Evolutionary conservation across 1,140 invertebrate genomes (phyloP).

Genomic region (Orius insidiosus): DNA sequence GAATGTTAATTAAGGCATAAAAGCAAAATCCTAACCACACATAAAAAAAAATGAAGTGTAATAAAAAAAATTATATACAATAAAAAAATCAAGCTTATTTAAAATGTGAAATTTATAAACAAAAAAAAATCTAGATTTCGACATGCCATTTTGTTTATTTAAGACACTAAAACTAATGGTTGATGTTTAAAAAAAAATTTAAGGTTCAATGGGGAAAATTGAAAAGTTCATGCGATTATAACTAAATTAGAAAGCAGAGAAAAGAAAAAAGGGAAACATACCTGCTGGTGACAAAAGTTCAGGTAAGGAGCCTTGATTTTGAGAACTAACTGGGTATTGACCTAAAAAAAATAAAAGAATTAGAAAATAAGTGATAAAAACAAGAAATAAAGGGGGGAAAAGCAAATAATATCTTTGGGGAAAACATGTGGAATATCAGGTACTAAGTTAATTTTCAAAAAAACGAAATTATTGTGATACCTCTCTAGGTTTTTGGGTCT

Average conservation of each 20-base stretch:
- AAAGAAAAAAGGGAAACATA: constrained; percentile 8
- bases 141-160: neutral
- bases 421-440: no score
- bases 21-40: neutral
- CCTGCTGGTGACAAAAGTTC: constrained; percentile 16
- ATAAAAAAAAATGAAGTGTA: neutral
- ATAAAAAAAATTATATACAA: neutral
- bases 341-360: constrained; percentile 3
- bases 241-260: neutral
- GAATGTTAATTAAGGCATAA: neutral
- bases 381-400: no score
- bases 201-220: neutral
- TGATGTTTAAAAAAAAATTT: neutral
- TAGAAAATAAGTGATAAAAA: constrained; percentile 4
- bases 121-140: no score
- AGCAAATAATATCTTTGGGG: no score
- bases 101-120: neutral
- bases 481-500: no score
- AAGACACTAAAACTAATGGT: constrained; percentile 1
- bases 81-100: neutral
- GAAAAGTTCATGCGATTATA: neutral
- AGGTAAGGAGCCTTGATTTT: constrained; percentile 10
- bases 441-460: no score
- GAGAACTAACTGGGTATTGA: constrained; percentile 10
- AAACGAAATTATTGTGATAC: no score